phyloP scores from a whole-genome alignment of 1,140 invertebrate genomes.

The Drosophila subpulchrella region DNA sequence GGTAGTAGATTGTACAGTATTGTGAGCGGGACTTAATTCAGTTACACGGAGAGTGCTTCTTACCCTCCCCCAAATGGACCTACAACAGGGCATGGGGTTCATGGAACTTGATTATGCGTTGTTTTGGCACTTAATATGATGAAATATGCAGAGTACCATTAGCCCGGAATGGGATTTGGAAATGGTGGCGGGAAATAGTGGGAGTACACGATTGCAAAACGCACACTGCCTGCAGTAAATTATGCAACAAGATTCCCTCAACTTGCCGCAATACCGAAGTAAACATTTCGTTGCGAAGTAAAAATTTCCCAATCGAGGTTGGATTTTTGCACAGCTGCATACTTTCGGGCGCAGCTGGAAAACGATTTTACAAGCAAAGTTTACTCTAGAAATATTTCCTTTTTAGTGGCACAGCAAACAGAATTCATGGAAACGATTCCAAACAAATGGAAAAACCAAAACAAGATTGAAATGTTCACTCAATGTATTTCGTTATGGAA shows the following conservation, averaged over 20 bases:
- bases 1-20: not conserved
- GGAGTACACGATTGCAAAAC: conserved; percentile 38
- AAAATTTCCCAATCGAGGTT: conserved; percentile 18
- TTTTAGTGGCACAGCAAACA: conserved; percentile 6
- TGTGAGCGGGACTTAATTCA: conserved; percentile 16
- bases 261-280: not conserved
- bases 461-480: not conserved
- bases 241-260: conserved; percentile 25
- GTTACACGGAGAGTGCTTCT: conserved; percentile 35
- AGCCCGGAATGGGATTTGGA: conserved; percentile 22
- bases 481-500: not conserved
- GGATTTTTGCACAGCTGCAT: conserved; percentile 26
- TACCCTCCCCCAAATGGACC: conserved; percentile 14
- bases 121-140: conserved; percentile 83
- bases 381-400: not conserved
- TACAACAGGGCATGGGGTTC: conserved; percentile 24
- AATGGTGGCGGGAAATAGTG: not conserved
- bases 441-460: not conserved
- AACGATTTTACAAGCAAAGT: conserved; percentile 8
- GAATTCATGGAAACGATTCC: conserved; percentile 1
- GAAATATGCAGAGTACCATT: conserved; percentile 82
- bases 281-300: conserved; percentile 15
- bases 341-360: conserved; percentile 32
- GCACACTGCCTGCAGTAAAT: conserved; percentile 39
- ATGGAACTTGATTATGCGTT: conserved; percentile 75